Conservation (phyloP, 2,797 vertebrate species). For the Oryzias sinensis region DNA sequence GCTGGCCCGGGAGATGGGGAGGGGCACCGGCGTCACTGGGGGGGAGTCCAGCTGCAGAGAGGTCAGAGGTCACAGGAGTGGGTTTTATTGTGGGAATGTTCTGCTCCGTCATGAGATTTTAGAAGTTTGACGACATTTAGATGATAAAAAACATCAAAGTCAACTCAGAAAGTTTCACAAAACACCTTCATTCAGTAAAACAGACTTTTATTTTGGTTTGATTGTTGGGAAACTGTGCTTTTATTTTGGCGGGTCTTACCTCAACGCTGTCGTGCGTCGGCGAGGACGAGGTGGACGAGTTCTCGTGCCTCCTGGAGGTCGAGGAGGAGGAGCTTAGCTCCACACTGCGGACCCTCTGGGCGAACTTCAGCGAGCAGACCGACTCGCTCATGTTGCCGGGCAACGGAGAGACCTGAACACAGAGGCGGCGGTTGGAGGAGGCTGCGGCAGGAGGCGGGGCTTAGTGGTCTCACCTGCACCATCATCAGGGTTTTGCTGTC, state of each 20-base stretch:
- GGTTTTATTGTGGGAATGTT: neutral
- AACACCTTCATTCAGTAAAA: no score
- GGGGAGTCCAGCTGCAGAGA: constrained; percentile 76
- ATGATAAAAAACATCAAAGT: no score
- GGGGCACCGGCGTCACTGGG: constrained; percentile 74
- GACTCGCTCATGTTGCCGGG: constrained; percentile 89
- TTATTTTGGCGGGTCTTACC: constrained; percentile 64
- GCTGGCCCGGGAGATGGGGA: constrained; percentile 79
- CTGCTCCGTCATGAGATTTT: no score
- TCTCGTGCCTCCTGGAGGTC: constrained; percentile 79
- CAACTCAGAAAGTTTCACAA: no score
- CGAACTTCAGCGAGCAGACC: constrained; percentile 96
- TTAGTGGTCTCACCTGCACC: constrained; percentile 84
- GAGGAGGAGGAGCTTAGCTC: constrained; percentile 80
- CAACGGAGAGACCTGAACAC: constrained; percentile 85
- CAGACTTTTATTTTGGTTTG: no score
- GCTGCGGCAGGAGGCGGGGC: neutral
- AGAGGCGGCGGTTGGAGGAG: neutral
- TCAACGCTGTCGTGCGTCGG: constrained; percentile 87
- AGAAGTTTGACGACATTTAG: no score
- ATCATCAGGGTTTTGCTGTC: constrained; percentile 99
- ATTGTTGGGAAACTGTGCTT: neutral
- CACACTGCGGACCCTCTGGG: constrained; percentile 90
- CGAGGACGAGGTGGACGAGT: constrained; percentile 86
- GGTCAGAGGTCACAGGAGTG: neutral